These are phyloP conservation scores for Urocitellus parryii DNA, from an alignment of 2,113 vertebrate species.

Conservation along the genomic window DNA sequence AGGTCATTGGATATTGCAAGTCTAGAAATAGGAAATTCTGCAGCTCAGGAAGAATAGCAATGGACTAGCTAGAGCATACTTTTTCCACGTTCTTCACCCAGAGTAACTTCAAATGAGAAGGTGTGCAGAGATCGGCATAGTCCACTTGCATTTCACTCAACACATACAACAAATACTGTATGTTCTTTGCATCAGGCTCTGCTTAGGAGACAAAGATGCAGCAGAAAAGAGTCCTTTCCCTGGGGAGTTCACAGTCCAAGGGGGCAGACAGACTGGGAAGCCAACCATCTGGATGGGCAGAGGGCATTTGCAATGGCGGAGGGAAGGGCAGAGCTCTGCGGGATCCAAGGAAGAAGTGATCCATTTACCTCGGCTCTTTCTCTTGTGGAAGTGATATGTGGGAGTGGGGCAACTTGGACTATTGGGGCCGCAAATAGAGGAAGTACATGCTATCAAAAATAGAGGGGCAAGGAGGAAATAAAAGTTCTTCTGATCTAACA, in stretches of 20 bases:
- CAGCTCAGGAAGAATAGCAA: neutral
- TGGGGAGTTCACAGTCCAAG: neutral
- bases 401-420: conserved; percentile 51
- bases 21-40: neutral
- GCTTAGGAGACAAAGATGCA: neutral
- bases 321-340: conserved; percentile 3
- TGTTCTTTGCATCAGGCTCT: neutral
- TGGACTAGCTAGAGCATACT: neutral
- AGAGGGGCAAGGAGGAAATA: conserved; percentile 80
- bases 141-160: neutral
- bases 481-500: conserved; percentile 69
- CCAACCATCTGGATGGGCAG: rapidly evolving
- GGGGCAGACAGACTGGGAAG: neutral
- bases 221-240: neutral
- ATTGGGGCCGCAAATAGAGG: conserved; percentile 79
- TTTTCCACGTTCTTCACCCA: neutral
- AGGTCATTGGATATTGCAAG: neutral
- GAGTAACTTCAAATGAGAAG: conserved; percentile 20
- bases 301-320: neutral
- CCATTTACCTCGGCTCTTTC: conserved; percentile 76
- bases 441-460: conserved; percentile 80
- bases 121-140: neutral
- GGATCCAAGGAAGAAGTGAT: conserved; percentile 73
- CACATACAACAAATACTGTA: neutral
- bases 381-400: conserved; percentile 77